These are phyloP conservation scores for Melanogrammus aeglefinus DNA, from an alignment of 2,797 vertebrate species.

Conservation along the genomic window DNA sequence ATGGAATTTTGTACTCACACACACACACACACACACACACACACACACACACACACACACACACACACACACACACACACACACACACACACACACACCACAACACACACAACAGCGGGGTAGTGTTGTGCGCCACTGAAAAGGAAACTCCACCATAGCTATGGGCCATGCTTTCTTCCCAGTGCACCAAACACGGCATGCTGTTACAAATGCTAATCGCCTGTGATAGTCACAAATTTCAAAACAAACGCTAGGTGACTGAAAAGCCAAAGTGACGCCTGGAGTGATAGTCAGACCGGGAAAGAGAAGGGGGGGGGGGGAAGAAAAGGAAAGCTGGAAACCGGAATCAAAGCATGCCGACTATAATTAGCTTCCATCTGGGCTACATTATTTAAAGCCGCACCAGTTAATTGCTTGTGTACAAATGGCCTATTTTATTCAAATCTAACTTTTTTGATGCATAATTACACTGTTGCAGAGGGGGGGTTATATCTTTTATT, in stretches of 20 bases:
- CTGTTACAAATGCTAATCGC: conserved; percentile 74
- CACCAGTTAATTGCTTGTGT: conserved; percentile 79
- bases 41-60: conserved; percentile 30
- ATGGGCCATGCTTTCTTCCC: conserved; percentile 73
- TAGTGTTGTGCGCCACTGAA: conserved; percentile 57
- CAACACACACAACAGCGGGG: conserved; percentile 50
- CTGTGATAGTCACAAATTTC: conserved; percentile 77
- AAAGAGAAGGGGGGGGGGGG: background rate
- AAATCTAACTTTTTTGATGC: conserved; percentile 73
- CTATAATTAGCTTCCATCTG: conserved; percentile 83
- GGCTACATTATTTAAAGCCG: conserved; percentile 76
- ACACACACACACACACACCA: background rate
- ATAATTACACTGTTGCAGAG: conserved; percentile 75
- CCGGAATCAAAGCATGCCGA: conserved; percentile 74
- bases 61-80: conserved; percentile 9
- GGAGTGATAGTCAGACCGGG: conserved; percentile 69
- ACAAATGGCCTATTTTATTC: conserved; percentile 80
- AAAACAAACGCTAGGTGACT: conserved; percentile 76
- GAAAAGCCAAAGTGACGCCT: conserved; percentile 74
- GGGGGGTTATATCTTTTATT: conserved; percentile 51
- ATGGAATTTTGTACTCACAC: too few species aligned
- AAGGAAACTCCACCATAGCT: conserved; percentile 67
- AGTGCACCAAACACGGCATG: conserved; percentile 66
- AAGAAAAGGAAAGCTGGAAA: conserved; percentile 17
- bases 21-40: conserved; percentile 30